phyloP scores from a whole-genome alignment of 2,113 vertebrate genomes.

The Holacanthus passer region DNA sequence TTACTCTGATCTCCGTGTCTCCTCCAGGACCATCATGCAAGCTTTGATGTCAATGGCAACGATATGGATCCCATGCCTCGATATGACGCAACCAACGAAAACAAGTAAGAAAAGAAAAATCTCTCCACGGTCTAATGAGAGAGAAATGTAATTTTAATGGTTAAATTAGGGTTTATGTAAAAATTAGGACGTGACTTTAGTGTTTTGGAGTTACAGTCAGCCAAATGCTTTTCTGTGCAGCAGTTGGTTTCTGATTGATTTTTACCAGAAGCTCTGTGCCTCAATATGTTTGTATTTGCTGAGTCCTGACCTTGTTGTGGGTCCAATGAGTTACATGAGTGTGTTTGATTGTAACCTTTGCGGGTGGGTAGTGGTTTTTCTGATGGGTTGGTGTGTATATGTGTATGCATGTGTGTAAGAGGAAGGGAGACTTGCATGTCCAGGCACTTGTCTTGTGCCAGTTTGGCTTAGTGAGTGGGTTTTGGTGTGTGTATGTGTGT shows the following conservation, averaged over 20 bases:
- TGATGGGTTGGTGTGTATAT: slow-evolving; percentile 25
- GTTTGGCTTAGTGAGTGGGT: slow-evolving; percentile 62
- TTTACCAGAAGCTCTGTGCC: slow-evolving; percentile 42
- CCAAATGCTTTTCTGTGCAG: slow-evolving; percentile 16
- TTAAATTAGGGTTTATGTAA: background rate
- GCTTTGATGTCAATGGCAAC: slow-evolving; percentile 98
- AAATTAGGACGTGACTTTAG: background rate
- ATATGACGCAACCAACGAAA: slow-evolving; percentile 98
- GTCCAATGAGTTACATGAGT: slow-evolving; percentile 48
- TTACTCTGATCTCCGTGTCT: slow-evolving; percentile 30
- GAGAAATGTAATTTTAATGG: background rate
- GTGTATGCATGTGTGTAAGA: background rate
- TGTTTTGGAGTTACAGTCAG: slow-evolving; percentile 10
- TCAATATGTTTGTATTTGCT: slow-evolving; percentile 49
- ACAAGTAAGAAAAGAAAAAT: slow-evolving; percentile 91
- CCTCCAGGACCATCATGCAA: slow-evolving; percentile 93
- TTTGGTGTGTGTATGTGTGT: slow-evolving; percentile 64
- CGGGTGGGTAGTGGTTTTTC: slow-evolving; percentile 52
- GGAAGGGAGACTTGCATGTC: slow-evolving; percentile 25
- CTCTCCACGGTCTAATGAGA: background rate
- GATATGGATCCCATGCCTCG: slow-evolving; percentile 99
- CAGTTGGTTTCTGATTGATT: slow-evolving; percentile 30
- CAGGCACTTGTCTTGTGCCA: slow-evolving; percentile 70
- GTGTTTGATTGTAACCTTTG: slow-evolving; percentile 61
- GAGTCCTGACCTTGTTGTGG: slow-evolving; percentile 56